phyloP scores from a whole-genome alignment of 2,797 vertebrate species.

The Brotula barbata region DNA sequence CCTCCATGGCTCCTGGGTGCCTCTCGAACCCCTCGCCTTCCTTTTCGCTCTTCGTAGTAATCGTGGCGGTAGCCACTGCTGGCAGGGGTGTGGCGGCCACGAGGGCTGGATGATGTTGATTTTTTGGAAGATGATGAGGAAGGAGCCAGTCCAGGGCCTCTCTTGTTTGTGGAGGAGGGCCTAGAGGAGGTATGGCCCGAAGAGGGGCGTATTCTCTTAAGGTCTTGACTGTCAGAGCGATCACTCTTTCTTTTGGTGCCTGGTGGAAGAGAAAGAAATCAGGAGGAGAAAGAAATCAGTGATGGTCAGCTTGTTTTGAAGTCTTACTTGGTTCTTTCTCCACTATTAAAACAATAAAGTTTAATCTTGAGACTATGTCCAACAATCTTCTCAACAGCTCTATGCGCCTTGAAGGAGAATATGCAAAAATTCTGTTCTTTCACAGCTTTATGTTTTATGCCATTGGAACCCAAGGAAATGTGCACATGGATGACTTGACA shows the following conservation, averaged over 20 bases:
- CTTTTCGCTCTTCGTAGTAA: conserved; percentile 88
- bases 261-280: conserved; percentile 48
- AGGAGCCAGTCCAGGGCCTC: conserved; percentile 57
- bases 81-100: conserved; percentile 72
- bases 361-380: too few relatives aligned
- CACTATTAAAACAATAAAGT: too few relatives aligned
- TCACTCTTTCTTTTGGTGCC: conserved; percentile 94
- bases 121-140: conserved; percentile 85
- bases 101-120: conserved; percentile 69
- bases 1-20: conserved; percentile 34
- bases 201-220: conserved; percentile 88
- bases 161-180: conserved; percentile 78
- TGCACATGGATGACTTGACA: too few relatives aligned
- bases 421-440: too few relatives aligned
- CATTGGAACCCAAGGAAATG: too few relatives aligned
- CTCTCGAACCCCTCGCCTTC: conserved; percentile 83
- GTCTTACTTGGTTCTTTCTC: too few relatives aligned
- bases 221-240: conserved; percentile 83
- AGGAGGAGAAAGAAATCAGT: too few relatives aligned
- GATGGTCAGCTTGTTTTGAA: too few relatives aligned
- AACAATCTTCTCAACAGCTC: too few relatives aligned
- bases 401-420: too few relatives aligned
- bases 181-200: conserved; percentile 81
- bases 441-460: too few relatives aligned
- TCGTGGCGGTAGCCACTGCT: conserved; percentile 85